phyloP scores from a whole-genome alignment of 2,888 invertebrate species.

The Parnassius apollo region DNA sequence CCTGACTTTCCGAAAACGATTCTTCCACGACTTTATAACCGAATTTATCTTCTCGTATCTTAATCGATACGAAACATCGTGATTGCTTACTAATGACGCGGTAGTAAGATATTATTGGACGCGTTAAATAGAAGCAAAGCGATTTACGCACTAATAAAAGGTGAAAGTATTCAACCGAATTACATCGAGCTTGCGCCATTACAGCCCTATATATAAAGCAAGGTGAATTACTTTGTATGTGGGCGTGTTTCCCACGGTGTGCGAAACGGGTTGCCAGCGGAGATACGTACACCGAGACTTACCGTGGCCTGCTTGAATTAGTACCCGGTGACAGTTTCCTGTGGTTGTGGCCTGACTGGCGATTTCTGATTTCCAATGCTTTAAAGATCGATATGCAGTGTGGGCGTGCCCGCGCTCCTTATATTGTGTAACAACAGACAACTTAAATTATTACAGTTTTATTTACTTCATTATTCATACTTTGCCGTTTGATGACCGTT shows the following conservation, averaged over 20 bases:
- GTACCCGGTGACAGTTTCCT: conserved; percentile 75
- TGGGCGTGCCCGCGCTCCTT: conserved; percentile 28
- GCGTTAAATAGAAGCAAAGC: conserved; percentile 11
- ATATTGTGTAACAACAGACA: too few relatives aligned
- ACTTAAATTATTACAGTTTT: not conserved
- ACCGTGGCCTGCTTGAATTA: conserved; percentile 70
- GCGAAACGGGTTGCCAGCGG: conserved; percentile 70
- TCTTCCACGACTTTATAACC: conserved; percentile 21
- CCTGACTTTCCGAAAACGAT: not conserved
- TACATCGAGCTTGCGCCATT: conserved; percentile 31
- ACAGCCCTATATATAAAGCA: conserved; percentile 69
- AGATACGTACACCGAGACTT: conserved; percentile 69
- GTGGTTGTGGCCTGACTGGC: conserved; percentile 61
- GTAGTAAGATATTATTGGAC: conserved; percentile 12
- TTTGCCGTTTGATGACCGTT: too few relatives aligned
- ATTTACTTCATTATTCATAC: not conserved
- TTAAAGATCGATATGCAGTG: conserved; percentile 32
- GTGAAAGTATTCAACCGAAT: conserved; percentile 37
- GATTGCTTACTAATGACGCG: conserved; percentile 8
- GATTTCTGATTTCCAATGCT: conserved; percentile 46
- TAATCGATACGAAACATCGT: conserved; percentile 7
- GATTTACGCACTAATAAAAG: conserved; percentile 28
- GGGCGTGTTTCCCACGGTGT: conserved; percentile 74
- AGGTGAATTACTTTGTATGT: conserved; percentile 69
- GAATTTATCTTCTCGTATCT: conserved; percentile 9